These are phyloP conservation scores for Triplophysa siluroides DNA, from an alignment of 2,113 vertebrate species.

Conservation along the genomic window DNA sequence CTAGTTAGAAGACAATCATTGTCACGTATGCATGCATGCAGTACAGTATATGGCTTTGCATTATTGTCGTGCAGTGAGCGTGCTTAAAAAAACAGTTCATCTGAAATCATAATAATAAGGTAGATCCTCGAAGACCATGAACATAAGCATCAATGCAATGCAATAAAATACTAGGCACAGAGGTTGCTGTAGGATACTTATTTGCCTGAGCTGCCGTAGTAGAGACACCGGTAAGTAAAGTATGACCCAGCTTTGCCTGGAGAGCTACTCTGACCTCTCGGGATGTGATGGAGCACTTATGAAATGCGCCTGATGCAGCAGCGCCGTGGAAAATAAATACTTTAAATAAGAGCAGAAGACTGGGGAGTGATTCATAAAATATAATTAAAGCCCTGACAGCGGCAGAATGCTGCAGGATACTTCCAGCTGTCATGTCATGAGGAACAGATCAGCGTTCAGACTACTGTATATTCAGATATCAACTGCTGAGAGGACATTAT, in stretches of 20 bases:
- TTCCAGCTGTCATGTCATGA: neutral
- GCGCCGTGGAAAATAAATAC: slow-evolving; percentile 53
- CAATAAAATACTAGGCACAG: neutral
- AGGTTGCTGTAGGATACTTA: neutral
- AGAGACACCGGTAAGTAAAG: slow-evolving; percentile 35
- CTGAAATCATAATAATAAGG: no score
- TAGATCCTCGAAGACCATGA: neutral
- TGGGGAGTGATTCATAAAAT: slow-evolving; percentile 49
- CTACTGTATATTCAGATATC: neutral
- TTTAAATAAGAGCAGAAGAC: slow-evolving; percentile 42
- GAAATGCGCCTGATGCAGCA: slow-evolving; percentile 38
- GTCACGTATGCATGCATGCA: no score
- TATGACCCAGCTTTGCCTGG: neutral
- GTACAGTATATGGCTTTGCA: no score
- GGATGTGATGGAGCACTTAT: slow-evolving; percentile 39
- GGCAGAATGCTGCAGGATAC: neutral
- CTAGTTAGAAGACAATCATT: no score
- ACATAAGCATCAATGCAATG: neutral
- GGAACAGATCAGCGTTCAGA: neutral
- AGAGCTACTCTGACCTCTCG: neutral
- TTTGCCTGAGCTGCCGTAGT: neutral
- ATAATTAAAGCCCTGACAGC: slow-evolving; percentile 38
- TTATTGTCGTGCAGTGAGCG: no score
- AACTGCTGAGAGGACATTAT: neutral
- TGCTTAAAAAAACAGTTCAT: no score